A percentile compares a stretch with the other conserved stretches of the same genome.
These are phyloP conservation scores for Miichthys miiuy DNA, from an alignment of 2,797 vertebrate species.

Conservation along the genomic window DNA sequence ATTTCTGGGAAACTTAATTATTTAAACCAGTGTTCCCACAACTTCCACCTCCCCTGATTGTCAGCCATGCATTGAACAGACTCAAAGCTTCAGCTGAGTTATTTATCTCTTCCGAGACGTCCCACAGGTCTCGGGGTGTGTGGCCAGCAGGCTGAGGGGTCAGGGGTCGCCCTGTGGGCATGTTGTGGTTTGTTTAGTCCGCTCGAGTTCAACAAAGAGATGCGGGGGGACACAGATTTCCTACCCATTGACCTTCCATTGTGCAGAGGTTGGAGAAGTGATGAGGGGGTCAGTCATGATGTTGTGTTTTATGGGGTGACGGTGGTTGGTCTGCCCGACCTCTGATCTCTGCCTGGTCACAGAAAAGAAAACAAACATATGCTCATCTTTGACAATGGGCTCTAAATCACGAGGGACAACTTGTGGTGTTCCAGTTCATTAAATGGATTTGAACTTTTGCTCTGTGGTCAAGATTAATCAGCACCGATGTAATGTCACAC, in stretches of 20 bases:
- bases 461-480: slow-evolving; percentile 62
- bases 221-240: slow-evolving; percentile 52
- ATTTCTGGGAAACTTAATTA: neutral
- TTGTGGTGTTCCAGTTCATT: slow-evolving; percentile 63
- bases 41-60: neutral
- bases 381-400: slow-evolving; percentile 59
- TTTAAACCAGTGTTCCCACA: neutral
- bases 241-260: slow-evolving; percentile 71
- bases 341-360: slow-evolving; percentile 61
- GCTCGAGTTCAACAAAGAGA: slow-evolving; percentile 61
- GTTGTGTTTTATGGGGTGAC: slow-evolving; percentile 63
- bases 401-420: slow-evolving; percentile 57
- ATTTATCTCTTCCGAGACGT: slow-evolving; percentile 12
- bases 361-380: slow-evolving; percentile 69
- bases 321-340: slow-evolving; percentile 57
- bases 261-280: slow-evolving; percentile 55
- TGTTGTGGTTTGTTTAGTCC: slow-evolving; percentile 61
- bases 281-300: slow-evolving; percentile 44
- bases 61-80: no score
- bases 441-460: slow-evolving; percentile 67
- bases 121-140: slow-evolving; percentile 16
- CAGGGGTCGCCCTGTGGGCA: slow-evolving; percentile 65
- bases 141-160: slow-evolving; percentile 51
- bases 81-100: slow-evolving; percentile 3
- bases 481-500: slow-evolving; percentile 10